A percentile compares a stretch with the other conserved stretches of the same genome.
Conservation (phyloP, 2,113 vertebrate species). For the Catagonus wagneri region DNA sequence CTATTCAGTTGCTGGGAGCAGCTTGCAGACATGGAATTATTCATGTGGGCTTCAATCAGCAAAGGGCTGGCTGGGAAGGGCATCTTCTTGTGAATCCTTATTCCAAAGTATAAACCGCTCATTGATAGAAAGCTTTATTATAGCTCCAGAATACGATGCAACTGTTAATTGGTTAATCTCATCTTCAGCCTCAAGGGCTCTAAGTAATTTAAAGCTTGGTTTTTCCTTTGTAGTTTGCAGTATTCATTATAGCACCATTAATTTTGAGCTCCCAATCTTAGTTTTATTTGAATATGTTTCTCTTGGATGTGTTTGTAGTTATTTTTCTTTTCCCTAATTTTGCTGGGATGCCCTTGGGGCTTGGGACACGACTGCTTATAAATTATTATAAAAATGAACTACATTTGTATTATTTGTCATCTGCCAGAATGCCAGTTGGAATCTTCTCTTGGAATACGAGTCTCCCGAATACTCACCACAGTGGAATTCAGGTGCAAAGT, state of each 20-base stretch:
- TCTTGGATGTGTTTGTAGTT: constrained; percentile 73
- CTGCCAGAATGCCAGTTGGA: constrained; percentile 75
- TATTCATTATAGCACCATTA: constrained; percentile 53
- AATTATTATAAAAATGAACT: constrained; percentile 76
- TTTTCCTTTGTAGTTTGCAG: constrained; percentile 55
- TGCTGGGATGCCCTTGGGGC: constrained; percentile 63
- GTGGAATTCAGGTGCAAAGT: constrained; percentile 81
- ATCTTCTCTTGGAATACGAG: constrained; percentile 66
- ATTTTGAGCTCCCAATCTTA: constrained; percentile 71
- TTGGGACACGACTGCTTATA: constrained; percentile 70
- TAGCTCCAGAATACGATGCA: constrained; percentile 22
- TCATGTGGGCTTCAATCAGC: neutral
- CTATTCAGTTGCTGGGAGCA: neutral
- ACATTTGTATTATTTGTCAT: constrained; percentile 62
- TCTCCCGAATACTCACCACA: constrained; percentile 65
- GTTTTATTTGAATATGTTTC: constrained; percentile 67
- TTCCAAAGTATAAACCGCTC: neutral
- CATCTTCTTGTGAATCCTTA: neutral
- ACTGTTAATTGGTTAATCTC: constrained; percentile 66
- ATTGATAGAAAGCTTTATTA: neutral
- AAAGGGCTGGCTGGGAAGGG: neutral
- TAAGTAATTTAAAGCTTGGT: constrained; percentile 40
- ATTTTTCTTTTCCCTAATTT: constrained; percentile 66
- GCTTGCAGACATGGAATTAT: neutral
- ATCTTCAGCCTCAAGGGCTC: constrained; percentile 48